Conservation (phyloP, 1,140 invertebrate genomes). For the Saccostrea cuccullata region DNA sequence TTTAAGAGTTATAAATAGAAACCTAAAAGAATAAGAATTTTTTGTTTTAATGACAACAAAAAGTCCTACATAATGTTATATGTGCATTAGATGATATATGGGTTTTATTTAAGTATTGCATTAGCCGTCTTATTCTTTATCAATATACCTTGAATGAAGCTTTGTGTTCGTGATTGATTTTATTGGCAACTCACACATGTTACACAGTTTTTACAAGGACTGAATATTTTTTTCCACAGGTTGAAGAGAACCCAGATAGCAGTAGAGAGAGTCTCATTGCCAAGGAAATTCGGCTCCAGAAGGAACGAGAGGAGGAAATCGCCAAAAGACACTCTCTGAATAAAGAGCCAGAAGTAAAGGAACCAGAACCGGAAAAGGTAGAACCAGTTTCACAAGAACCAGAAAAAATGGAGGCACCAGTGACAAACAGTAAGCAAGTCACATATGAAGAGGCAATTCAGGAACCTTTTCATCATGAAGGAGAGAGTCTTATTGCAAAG, state of each 20-base stretch:
- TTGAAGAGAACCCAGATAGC: not conserved
- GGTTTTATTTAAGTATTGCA: not conserved
- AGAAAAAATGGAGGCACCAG: slow-evolving; percentile 61
- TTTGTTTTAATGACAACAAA: not conserved
- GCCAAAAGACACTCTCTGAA: slow-evolving; percentile 60
- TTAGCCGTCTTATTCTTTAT: slow-evolving; percentile 11
- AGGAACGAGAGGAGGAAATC: slow-evolving; percentile 76
- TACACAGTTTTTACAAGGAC: slow-evolving; percentile 16
- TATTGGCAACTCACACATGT: slow-evolving; percentile 6
- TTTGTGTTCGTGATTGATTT: slow-evolving; percentile 11
- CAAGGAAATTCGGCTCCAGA: slow-evolving; percentile 78
- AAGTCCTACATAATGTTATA: not conserved
- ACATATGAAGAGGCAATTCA: slow-evolving; percentile 69
- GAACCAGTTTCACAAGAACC: slow-evolving; percentile 43
- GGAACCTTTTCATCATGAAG: slow-evolving; percentile 62
- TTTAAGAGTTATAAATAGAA: not conserved
- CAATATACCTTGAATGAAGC: slow-evolving; percentile 7
- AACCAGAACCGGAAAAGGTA: not conserved
- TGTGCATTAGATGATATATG: not conserved
- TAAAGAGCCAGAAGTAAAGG: slow-evolving; percentile 37
- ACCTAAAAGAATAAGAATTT: not conserved
- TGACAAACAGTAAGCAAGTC: slow-evolving; percentile 58
- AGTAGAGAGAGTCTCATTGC: slow-evolving; percentile 77
- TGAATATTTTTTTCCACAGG: slow-evolving; percentile 28
- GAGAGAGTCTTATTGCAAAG: slow-evolving; percentile 79